Conservation (phyloP, 2,113 vertebrate genomes). For the Indicator indicator region DNA sequence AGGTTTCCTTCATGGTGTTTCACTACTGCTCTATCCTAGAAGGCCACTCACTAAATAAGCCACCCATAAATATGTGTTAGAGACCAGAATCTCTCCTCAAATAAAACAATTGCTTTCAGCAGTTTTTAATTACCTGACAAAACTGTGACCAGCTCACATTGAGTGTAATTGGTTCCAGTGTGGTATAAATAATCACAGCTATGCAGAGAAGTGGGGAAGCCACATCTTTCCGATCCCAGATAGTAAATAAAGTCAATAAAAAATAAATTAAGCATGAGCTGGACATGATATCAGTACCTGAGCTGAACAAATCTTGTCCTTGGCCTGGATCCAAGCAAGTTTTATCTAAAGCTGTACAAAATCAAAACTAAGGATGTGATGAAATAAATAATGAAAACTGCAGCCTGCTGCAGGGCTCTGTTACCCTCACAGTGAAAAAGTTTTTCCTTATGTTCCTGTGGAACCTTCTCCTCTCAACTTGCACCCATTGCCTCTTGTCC, state of each 20-base stretch:
- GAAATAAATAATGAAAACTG: background rate
- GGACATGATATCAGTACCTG: background rate
- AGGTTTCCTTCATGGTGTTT: background rate
- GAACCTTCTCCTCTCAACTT: too few relatives aligned
- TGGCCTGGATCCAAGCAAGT: background rate
- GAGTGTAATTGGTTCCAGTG: background rate
- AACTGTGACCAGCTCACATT: background rate
- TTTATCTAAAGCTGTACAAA: background rate
- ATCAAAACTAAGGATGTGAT: background rate
- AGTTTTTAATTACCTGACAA: conserved; percentile 27
- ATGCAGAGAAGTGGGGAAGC: background rate
- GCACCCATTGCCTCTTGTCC: too few relatives aligned
- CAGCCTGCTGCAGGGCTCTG: too few relatives aligned
- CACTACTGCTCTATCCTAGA: background rate
- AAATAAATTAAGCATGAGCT: background rate
- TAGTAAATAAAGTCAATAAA: conserved; percentile 3
- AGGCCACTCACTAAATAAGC: background rate
- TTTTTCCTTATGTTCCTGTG: too few relatives aligned
- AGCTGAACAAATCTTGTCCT: background rate
- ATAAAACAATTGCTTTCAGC: background rate
- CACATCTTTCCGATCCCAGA: background rate
- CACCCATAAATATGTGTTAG: background rate
- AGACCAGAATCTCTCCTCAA: background rate
- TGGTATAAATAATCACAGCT: background rate
- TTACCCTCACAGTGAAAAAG: too few relatives aligned